Evolutionary conservation across 2,113 vertebrate species (phyloP).

Genomic region (Lagopus leucura): DNA sequence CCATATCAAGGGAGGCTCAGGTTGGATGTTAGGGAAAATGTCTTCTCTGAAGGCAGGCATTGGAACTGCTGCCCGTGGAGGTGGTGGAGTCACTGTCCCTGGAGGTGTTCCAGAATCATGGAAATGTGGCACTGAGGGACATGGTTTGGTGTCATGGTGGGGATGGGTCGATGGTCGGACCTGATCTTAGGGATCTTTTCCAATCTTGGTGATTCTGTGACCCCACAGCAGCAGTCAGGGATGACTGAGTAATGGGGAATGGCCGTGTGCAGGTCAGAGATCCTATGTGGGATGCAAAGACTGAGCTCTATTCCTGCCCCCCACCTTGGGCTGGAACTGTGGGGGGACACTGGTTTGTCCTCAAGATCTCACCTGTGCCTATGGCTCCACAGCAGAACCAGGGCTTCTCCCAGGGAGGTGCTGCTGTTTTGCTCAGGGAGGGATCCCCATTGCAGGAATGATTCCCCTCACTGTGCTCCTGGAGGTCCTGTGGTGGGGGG

Average conservation of each 20-base stretch:
- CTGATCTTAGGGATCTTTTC: not conserved
- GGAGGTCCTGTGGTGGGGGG: not conserved
- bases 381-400: accelerated
- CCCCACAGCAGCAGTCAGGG: not conserved
- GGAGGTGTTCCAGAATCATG: not conserved
- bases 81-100: not conserved
- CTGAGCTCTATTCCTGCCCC: not conserved
- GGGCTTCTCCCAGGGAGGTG: accelerated
- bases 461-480: not conserved
- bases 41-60: not conserved
- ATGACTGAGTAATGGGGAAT: not conserved
- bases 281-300: not conserved
- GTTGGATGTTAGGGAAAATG: not conserved
- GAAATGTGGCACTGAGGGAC: not conserved
- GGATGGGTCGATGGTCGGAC: not conserved
- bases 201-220: not conserved
- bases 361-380: accelerated
- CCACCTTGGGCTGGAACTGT: not conserved
- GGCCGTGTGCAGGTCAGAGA: not conserved
- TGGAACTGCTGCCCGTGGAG: not conserved
- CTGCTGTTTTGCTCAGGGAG: not conserved
- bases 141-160: not conserved
- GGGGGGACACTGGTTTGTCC: not conserved
- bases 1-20: not conserved
- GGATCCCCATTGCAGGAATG: not conserved